phyloP scores from a whole-genome alignment of 2,888 invertebrate species.

The Nyleta sp. region DNA sequence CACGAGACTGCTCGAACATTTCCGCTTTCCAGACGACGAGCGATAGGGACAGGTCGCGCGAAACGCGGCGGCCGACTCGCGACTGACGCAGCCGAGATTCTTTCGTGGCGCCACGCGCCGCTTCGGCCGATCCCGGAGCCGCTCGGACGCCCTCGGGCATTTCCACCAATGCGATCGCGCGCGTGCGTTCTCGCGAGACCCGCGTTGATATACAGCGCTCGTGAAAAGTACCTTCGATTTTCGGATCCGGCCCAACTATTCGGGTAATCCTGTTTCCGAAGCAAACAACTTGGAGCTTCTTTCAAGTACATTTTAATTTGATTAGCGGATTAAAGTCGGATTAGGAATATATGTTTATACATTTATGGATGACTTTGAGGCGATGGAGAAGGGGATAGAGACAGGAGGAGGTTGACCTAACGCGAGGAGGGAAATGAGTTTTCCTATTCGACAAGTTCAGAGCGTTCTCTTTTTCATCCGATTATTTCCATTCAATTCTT shows the following conservation, averaged over 20 bases:
- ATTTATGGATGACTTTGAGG: neutral
- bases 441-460: too few relatives aligned
- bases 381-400: neutral
- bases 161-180: constrained; percentile 47
- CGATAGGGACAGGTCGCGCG: constrained; percentile 38
- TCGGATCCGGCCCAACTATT: constrained; percentile 31
- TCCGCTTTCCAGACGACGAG: constrained; percentile 6
- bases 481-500: constrained; percentile 27
- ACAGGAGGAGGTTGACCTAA: too few relatives aligned
- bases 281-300: neutral
- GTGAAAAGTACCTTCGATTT: constrained; percentile 40
- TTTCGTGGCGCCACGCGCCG: constrained; percentile 78
- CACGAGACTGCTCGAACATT: constrained; percentile 44
- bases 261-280: constrained; percentile 29
- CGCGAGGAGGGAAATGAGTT: too few relatives aligned
- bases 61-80: constrained; percentile 78
- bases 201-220: constrained; percentile 6
- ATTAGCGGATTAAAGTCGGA: constrained; percentile 35
- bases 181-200: constrained; percentile 56
- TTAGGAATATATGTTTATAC: neutral
- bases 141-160: constrained; percentile 37
- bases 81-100: constrained; percentile 78
- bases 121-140: constrained; percentile 67
- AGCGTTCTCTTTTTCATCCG: neutral
- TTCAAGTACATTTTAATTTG: constrained; percentile 20